A percentile compares a stretch with the other conserved stretches of the same genome.
phyloP scores from a whole-genome alignment of 2,888 invertebrate species.

The Spialia ferax region DNA sequence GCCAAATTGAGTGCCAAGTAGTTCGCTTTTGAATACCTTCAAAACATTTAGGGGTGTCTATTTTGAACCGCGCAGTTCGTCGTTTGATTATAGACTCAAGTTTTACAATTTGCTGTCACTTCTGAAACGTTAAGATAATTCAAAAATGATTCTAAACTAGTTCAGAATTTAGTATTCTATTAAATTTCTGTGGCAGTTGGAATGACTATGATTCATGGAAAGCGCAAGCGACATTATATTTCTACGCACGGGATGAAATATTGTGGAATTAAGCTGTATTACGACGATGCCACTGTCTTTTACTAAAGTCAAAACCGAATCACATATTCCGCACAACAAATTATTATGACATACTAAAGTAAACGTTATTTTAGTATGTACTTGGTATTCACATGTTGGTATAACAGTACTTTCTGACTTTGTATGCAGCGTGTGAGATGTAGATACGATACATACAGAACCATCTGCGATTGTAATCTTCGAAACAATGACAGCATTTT shows the following conservation, averaged over 20 bases:
- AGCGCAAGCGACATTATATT: conserved; percentile 21
- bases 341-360: conserved; percentile 17
- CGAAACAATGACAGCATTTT: conserved; percentile 35
- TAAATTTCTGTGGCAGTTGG: conserved; percentile 14
- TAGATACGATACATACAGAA: conserved; percentile 19
- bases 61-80: not conserved
- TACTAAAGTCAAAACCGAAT: not conserved
- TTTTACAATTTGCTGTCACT: conserved; percentile 9
- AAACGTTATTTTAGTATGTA: too few relatives aligned
- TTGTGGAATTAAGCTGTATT: conserved; percentile 31
- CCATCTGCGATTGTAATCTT: conserved; percentile 36
- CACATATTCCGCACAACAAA: conserved; percentile 4
- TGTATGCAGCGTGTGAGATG: conserved; percentile 31
- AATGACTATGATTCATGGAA: conserved; percentile 26
- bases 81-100: not conserved
- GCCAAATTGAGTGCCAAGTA: conserved; percentile 27
- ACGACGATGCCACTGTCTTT: not conserved
- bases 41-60: conserved; percentile 20
- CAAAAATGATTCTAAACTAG: conserved; percentile 10
- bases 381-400: conserved; percentile 20
- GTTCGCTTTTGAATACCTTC: conserved; percentile 7
- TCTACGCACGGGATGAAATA: conserved; percentile 21
- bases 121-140: conserved; percentile 5
- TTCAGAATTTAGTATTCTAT: conserved; percentile 26
- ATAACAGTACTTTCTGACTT: conserved; percentile 28